Conservation (phyloP, 2,113 vertebrate genomes). For the Meleagris gallopavo region DNA sequence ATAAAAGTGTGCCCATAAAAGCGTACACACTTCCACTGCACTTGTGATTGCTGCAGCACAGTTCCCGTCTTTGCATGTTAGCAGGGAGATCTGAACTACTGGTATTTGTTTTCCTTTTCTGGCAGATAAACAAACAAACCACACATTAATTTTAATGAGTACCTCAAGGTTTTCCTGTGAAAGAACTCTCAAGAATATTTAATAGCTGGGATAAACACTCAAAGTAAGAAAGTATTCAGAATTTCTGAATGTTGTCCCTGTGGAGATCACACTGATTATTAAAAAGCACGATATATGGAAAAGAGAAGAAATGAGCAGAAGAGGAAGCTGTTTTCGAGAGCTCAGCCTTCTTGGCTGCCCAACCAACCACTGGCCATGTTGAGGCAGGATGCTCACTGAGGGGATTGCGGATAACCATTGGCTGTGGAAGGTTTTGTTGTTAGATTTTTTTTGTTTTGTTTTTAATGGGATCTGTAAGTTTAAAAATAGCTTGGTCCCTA, state of each 20-base stretch:
- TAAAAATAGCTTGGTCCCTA: neutral
- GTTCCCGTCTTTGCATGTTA: neutral
- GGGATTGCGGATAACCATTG: neutral
- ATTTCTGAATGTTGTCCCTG: neutral
- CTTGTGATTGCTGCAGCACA: neutral
- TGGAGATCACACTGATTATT: neutral
- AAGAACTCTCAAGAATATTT: conserved; percentile 60
- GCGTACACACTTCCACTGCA: accelerated
- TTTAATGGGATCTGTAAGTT: too few species aligned
- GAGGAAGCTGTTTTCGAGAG: neutral
- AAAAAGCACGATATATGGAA: neutral
- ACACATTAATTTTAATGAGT: conserved; percentile 64
- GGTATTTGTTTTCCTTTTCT: neutral
- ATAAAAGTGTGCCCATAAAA: neutral
- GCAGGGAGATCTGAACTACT: neutral
- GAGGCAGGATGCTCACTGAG: too few species aligned
- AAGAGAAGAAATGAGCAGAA: neutral
- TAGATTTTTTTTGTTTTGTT: too few species aligned
- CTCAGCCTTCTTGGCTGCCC: accelerated
- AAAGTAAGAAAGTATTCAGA: conserved; percentile 5
- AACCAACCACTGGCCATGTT: neutral
- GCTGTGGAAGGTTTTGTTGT: neutral
- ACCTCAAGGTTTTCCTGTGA: conserved; percentile 41
- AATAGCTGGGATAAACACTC: conserved; percentile 44
- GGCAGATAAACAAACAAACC: conserved; percentile 49